Percentiles rank a stretch among this genome's conserved stretches.
These are phyloP conservation scores for Limnephilus lunatus DNA, from an alignment of 2,888 invertebrate species.

Conservation along the genomic window DNA sequence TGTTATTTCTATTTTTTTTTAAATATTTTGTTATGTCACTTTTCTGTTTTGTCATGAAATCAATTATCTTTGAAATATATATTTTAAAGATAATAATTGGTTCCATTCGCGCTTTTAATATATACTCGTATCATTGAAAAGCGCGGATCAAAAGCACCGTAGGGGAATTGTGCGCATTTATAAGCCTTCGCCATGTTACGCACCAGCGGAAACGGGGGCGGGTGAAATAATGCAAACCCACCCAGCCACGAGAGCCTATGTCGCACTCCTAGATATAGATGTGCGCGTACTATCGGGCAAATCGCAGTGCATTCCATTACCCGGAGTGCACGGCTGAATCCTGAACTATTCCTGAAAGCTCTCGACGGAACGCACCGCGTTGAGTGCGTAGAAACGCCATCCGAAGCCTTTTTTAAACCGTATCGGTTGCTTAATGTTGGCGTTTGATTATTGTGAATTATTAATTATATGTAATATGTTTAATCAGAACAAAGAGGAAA, in stretches of 20 bases:
- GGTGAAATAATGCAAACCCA: constrained; percentile 51
- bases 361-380: constrained; percentile 19
- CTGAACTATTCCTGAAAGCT: constrained; percentile 3
- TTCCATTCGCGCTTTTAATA: too few species aligned
- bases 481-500: background rate
- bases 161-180: background rate
- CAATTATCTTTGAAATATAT: too few species aligned
- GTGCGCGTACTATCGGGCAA: background rate
- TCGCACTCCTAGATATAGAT: background rate
- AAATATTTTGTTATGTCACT: too few species aligned
- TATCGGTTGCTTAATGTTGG: background rate
- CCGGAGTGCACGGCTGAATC: constrained; percentile 38
- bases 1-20: too few species aligned
- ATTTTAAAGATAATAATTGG: too few species aligned
- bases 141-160: background rate
- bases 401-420: background rate
- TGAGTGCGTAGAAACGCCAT: constrained; percentile 19
- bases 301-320: constrained; percentile 49
- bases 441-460: background rate
- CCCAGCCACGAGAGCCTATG: constrained; percentile 9
- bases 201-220: background rate
- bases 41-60: too few species aligned
- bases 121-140: too few species aligned
- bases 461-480: too few species aligned
- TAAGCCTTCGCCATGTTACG: background rate